Conservation (phyloP, 2,113 vertebrate genomes). For the Lucifuga dentata region DNA sequence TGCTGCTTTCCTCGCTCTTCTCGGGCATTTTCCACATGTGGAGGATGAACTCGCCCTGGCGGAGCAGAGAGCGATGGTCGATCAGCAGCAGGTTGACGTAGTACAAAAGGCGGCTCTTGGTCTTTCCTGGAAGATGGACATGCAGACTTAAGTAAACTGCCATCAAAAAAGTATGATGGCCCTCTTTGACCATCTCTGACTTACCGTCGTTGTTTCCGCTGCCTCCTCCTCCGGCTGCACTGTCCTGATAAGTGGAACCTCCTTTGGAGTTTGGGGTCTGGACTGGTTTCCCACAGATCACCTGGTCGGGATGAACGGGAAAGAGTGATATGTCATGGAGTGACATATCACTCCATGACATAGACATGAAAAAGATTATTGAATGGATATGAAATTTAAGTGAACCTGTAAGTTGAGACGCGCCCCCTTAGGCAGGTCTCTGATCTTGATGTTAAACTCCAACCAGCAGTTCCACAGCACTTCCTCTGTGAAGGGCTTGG, state of each 20-base stretch:
- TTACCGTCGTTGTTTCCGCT: constrained; percentile 79
- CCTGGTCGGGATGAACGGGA: constrained; percentile 44
- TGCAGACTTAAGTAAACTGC: not conserved
- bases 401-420: constrained; percentile 90
- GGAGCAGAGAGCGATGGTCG: constrained; percentile 94
- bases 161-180: too few relatives aligned
- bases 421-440: constrained; percentile 93
- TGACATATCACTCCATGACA: too few relatives aligned
- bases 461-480: constrained; percentile 97
- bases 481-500: constrained; percentile 94
- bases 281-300: constrained; percentile 90
- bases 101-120: constrained; percentile 93
- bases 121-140: constrained; percentile 73
- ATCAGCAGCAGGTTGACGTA: constrained; percentile 96
- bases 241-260: constrained; percentile 78
- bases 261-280: constrained; percentile 81
- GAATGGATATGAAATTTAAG: not conserved
- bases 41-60: constrained; percentile 94
- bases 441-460: constrained; percentile 95
- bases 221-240: constrained; percentile 37
- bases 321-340: too few relatives aligned
- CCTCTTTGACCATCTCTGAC: constrained; percentile 63
- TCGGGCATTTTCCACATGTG: constrained; percentile 99
- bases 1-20: constrained; percentile 92
- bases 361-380: too few relatives aligned